These are phyloP conservation scores for Furnarius figulus DNA, from an alignment of 2,113 vertebrate genomes.

Conservation along the genomic window DNA sequence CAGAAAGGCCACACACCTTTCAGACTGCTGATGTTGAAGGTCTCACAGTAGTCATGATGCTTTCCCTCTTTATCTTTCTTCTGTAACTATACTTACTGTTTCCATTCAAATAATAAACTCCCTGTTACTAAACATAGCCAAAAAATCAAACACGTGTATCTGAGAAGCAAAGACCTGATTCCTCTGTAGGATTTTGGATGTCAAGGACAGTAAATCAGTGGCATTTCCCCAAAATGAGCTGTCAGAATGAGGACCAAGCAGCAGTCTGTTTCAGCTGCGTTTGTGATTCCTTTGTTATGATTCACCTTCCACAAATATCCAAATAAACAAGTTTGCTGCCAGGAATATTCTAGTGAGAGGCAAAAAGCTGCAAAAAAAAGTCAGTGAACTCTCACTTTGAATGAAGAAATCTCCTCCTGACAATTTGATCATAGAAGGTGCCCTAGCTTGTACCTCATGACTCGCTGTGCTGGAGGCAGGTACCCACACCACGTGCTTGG, in stretches of 20 bases:
- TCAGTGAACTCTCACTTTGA: not conserved
- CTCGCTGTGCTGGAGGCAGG: rapidly evolving
- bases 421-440: not conserved
- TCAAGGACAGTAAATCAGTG: not conserved
- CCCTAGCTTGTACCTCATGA: not conserved
- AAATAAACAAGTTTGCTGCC: constrained; percentile 54
- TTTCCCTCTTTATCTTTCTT: not conserved
- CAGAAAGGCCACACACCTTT: not conserved
- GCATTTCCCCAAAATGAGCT: not conserved
- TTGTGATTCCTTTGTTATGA: constrained; percentile 56
- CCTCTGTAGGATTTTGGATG: not conserved
- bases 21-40: not conserved
- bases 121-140: not conserved
- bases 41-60: not conserved
- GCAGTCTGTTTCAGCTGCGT: not conserved
- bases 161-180: not conserved
- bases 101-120: not conserved
- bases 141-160: not conserved
- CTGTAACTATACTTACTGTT: not conserved
- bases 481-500: rapidly evolving
- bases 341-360: not conserved
- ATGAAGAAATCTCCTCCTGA: not conserved
- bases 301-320: constrained; percentile 57
- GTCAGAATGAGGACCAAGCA: not conserved
- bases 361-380: not conserved